Evolutionary conservation across 2,113 vertebrate species (phyloP).

Genomic region (Empidonax alnorum): DNA sequence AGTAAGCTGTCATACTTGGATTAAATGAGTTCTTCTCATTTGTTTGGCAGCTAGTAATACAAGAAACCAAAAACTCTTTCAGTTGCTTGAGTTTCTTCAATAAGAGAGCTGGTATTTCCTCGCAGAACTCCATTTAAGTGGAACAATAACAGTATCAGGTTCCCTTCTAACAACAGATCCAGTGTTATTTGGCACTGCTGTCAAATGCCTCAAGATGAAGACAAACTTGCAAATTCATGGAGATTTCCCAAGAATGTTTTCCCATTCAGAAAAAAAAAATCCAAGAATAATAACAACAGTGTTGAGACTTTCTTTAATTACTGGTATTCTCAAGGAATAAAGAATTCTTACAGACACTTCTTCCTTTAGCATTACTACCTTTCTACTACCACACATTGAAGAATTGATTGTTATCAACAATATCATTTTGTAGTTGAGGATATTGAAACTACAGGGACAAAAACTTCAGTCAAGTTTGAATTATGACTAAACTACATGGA

Average conservation of each 20-base stretch:
- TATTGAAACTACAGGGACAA: neutral
- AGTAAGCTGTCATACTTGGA: conserved; percentile 56
- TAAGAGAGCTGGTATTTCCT: conserved; percentile 39
- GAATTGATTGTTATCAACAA: neutral
- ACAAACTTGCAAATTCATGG: conserved; percentile 43
- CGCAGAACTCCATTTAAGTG: conserved; percentile 10
- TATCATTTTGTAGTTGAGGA: neutral
- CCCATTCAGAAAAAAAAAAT: neutral
- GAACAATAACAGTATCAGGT: conserved; percentile 72
- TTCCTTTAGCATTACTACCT: neutral
- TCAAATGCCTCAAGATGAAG: conserved; percentile 48
- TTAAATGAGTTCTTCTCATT: conserved; percentile 55
- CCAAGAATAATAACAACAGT: neutral
- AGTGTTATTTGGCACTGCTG: conserved; percentile 40
- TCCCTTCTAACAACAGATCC: conserved; percentile 61
- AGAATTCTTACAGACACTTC: neutral
- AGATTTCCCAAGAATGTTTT: conserved; percentile 52
- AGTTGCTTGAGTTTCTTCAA: conserved; percentile 55
- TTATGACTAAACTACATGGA: neutral
- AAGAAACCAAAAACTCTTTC: conserved; percentile 67
- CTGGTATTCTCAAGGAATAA: neutral
- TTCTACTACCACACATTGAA: neutral
- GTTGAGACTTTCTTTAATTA: neutral
- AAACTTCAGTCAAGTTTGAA: neutral
- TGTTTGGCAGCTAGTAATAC: conserved; percentile 33